Percentiles rank a stretch among this genome's conserved stretches.
phyloP scores from a whole-genome alignment of 2,888 invertebrate genomes.

The Drosophila meridionalis region DNA sequence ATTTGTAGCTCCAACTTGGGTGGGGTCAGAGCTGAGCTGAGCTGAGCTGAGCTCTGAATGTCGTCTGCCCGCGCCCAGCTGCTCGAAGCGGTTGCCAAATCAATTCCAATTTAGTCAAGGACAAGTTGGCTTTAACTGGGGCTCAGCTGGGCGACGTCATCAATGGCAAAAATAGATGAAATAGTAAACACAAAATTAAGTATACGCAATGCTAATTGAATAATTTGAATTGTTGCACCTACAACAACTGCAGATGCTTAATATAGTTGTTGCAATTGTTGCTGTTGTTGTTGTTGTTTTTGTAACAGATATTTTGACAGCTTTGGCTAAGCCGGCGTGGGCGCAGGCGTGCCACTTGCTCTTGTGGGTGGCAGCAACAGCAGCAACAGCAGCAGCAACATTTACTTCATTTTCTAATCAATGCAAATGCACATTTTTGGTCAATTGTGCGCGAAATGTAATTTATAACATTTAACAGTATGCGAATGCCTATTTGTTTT shows the following conservation, averaged over 20 bases:
- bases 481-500: slow-evolving; percentile 42
- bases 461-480: slow-evolving; percentile 73
- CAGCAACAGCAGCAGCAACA: slow-evolving; percentile 5
- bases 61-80: slow-evolving; percentile 76
- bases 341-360: slow-evolving; percentile 47
- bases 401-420: slow-evolving; percentile 60
- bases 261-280: slow-evolving; percentile 48
- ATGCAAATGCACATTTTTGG: slow-evolving; percentile 80
- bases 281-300: slow-evolving; percentile 11
- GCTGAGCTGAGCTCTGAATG: slow-evolving; percentile 22
- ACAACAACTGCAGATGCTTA: slow-evolving; percentile 60
- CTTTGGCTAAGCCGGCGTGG: slow-evolving; percentile 29
- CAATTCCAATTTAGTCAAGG: slow-evolving; percentile 80
- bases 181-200: slow-evolving; percentile 59
- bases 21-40: slow-evolving; percentile 10
- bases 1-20: slow-evolving; percentile 17
- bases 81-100: slow-evolving; percentile 73
- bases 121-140: slow-evolving; percentile 43
- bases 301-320: slow-evolving; percentile 74
- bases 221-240: slow-evolving; percentile 77
- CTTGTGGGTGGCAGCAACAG: slow-evolving; percentile 55
- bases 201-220: slow-evolving; percentile 80
- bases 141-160: slow-evolving; percentile 16
- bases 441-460: slow-evolving; percentile 68
- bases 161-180: slow-evolving; percentile 42